These are phyloP conservation scores for Loriculus beryllinus DNA, from an alignment of 2,797 vertebrate species.

Conservation along the genomic window DNA sequence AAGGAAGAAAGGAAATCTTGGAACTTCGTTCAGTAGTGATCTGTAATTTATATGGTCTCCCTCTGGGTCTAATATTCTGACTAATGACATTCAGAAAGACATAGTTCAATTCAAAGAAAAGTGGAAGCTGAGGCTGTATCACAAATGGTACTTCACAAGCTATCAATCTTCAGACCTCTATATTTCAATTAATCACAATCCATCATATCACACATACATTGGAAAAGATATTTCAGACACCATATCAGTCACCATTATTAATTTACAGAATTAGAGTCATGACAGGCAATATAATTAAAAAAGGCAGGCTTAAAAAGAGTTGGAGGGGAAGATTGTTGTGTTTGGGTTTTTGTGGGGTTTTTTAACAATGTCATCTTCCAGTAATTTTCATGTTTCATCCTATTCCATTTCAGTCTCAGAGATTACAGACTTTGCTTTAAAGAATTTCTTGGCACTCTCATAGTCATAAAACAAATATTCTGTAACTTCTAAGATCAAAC, in stretches of 20 bases:
- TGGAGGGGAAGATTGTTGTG: background rate
- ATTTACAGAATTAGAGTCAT: conserved; percentile 36
- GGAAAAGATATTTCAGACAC: conserved; percentile 29
- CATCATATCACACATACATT: background rate
- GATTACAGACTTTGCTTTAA: conserved; percentile 57
- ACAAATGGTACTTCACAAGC: background rate
- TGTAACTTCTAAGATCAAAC: conserved; percentile 62
- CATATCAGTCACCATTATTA: conserved; percentile 28
- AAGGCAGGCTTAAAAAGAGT: conserved; percentile 6
- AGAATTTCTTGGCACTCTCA: conserved; percentile 60
- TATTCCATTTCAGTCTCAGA: conserved; percentile 55
- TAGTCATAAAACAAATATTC: conserved; percentile 68
- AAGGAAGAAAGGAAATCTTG: background rate
- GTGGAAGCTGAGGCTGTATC: background rate
- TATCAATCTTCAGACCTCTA: conserved; percentile 19
- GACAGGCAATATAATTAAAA: conserved; percentile 50
- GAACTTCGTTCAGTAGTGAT: background rate
- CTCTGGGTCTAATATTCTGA: background rate
- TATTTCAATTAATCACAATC: conserved; percentile 36
- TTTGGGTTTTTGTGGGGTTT: background rate
- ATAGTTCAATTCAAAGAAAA: background rate
- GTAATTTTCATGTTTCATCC: conserved; percentile 60
- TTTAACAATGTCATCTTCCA: conserved; percentile 34
- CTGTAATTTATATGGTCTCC: background rate
- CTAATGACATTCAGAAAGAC: background rate